Conservation (phyloP, 2,113 vertebrate species). For the Coregonus clupeaformis region DNA sequence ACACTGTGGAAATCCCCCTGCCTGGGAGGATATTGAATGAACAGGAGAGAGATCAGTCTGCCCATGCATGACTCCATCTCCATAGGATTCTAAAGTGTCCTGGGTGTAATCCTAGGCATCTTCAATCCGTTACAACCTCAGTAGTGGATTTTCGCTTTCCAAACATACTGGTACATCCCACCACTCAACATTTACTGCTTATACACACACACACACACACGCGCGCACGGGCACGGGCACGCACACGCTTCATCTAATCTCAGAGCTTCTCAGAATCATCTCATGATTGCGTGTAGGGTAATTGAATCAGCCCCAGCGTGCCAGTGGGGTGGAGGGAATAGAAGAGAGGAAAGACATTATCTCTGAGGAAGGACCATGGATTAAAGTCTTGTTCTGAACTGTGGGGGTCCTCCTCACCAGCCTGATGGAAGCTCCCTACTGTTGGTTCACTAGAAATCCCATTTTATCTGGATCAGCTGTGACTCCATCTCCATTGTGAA, state of each 20-base stretch:
- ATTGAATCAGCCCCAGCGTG: background rate
- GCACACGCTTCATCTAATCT: background rate
- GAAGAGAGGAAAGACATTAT: conserved; percentile 2
- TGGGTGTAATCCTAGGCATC: background rate
- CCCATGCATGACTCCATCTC: background rate
- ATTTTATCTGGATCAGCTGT: background rate
- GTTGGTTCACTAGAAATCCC: background rate
- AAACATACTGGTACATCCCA: too few species aligned
- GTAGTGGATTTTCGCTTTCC: background rate
- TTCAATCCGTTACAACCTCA: background rate
- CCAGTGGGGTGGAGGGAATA: background rate
- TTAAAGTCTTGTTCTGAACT: conserved; percentile 2
- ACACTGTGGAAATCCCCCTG: background rate
- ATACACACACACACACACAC: conserved; percentile 1
- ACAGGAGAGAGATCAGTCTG: background rate
- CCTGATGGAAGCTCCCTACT: background rate
- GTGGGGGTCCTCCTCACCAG: background rate
- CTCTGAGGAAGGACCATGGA: background rate
- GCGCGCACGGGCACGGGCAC: background rate
- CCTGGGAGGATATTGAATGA: background rate
- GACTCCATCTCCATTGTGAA: background rate
- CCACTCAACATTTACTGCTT: background rate
- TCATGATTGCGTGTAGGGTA: background rate
- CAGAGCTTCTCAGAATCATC: background rate
- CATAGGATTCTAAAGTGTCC: background rate